Evolutionary conservation across 2,113 vertebrate genomes (phyloP).

Genomic region (Chrysemys picta): DNA sequence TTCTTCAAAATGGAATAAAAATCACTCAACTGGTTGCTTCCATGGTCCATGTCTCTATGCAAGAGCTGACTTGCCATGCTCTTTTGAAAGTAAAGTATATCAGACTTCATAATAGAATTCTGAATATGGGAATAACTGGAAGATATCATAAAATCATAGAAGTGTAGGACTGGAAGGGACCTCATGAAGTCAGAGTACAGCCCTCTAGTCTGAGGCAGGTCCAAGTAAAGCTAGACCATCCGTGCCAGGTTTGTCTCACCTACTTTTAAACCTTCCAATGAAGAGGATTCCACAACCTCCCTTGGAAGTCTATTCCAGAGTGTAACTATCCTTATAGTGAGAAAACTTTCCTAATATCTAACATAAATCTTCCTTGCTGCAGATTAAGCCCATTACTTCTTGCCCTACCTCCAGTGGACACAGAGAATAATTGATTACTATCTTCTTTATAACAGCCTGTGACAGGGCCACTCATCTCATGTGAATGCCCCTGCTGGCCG

Average conservation of each 20-base stretch:
- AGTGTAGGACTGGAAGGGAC: background rate
- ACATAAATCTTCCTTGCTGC: background rate
- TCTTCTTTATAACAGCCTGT: background rate
- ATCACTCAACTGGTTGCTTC: background rate
- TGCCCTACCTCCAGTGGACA: too few species aligned
- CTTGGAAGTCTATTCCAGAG: background rate
- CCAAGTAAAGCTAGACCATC: background rate
- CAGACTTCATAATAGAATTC: background rate
- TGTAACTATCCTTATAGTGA: background rate
- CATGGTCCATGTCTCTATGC: rapidly evolving
- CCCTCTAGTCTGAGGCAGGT: background rate
- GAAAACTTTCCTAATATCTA: background rate
- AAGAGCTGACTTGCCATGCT: background rate
- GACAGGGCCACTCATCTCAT: background rate
- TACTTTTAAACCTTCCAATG: background rate
- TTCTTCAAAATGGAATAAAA: background rate
- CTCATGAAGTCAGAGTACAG: background rate
- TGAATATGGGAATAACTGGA: rapidly evolving
- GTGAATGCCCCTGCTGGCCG: too few species aligned
- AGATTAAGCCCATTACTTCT: too few species aligned
- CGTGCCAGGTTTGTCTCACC: background rate
- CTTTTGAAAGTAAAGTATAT: background rate
- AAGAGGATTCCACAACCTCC: background rate
- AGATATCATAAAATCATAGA: background rate
- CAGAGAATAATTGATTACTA: background rate